Evolutionary conservation across 37 sponge, comb jelly and placozoan species (phyloP), one percentile per base, ranked within the genome.

Genomic region (Corticium candelabrum): DNA sequence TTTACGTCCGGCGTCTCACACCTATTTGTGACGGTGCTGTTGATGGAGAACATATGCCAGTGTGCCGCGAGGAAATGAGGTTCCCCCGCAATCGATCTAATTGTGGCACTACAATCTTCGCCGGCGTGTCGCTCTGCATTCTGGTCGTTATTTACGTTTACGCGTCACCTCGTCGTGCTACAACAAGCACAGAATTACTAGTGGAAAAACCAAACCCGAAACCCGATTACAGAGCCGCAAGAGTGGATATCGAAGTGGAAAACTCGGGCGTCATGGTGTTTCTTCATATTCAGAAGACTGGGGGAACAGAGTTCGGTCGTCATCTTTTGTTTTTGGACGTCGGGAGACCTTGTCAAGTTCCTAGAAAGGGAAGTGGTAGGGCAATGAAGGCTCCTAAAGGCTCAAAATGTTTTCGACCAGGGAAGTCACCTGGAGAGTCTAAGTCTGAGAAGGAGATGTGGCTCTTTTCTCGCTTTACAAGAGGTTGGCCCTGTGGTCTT

Each of bases 261-360:
- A 82, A 76, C 0, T 40, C 41, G 15, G 87, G 80, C 30, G 77
- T 84, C 1, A 38, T 93, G 34, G 85, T 92, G 39, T 82, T 91
- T 41, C 81, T 95, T 3, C 96, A 95, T 86, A 91, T 91, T 2
- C 96, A 91, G 69, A 95, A 95, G 74, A 95, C 93, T 1, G 89
- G 93, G 33, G 96, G 96, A 34, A 76, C 87, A n/a, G 37, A 72
- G 39, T 95, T 91, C 39, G 77, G 87, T 0, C 68, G 74, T 15
- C 82, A 88, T 73, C 72, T 93, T 1, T 38, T 88, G 34, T 67
- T 79, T 3, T 74, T 27, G 38, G 69, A 68, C 1, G 73, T 78
- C 73, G 41, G 57, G 36, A 37, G 79, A 11, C 79, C 79, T 4
- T 78, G 79, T 27, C n/a, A n/a, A n/a, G n/a, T n/a, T n/a, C n/a